These are phyloP conservation scores for Diogma glabrata DNA, from an alignment of 2,888 invertebrate species.

Conservation along the genomic window DNA sequence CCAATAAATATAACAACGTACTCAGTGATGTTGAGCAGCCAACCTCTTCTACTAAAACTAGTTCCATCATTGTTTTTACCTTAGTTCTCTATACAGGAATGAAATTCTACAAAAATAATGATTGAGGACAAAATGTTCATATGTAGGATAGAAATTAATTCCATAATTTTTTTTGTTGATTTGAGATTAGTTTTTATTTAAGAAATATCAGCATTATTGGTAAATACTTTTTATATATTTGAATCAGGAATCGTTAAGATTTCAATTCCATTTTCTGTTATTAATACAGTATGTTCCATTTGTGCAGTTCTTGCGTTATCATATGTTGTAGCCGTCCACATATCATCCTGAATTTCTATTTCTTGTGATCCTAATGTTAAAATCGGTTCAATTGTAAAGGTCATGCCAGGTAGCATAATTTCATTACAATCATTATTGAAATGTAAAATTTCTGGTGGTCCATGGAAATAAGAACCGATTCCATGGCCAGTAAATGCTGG, in stretches of 20 bases:
- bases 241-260: constrained; percentile 51
- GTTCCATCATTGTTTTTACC: too few species aligned
- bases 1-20: too few species aligned
- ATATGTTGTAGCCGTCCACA: constrained; percentile 82
- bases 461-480: constrained; percentile 86
- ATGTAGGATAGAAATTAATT: too few species aligned
- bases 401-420: constrained; percentile 77
- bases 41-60: too few species aligned
- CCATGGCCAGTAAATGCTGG: constrained; percentile 86
- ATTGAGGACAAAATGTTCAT: too few species aligned
- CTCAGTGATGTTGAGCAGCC: too few species aligned
- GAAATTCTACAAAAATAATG: too few species aligned
- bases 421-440: constrained; percentile 57
- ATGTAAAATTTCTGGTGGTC: constrained; percentile 82
- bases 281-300: constrained; percentile 81
- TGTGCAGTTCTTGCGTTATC: constrained; percentile 80
- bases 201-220: too few species aligned
- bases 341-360: constrained; percentile 65
- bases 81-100: too few species aligned
- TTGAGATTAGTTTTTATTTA: too few species aligned
- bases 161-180: too few species aligned
- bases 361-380: constrained; percentile 61
- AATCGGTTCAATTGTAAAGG: constrained; percentile 90
- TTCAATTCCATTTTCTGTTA: constrained; percentile 66
- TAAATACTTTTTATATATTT: too few species aligned